Evolutionary conservation across 2,113 vertebrate genomes (phyloP).

Genomic region (Peromyscus maniculatus): DNA sequence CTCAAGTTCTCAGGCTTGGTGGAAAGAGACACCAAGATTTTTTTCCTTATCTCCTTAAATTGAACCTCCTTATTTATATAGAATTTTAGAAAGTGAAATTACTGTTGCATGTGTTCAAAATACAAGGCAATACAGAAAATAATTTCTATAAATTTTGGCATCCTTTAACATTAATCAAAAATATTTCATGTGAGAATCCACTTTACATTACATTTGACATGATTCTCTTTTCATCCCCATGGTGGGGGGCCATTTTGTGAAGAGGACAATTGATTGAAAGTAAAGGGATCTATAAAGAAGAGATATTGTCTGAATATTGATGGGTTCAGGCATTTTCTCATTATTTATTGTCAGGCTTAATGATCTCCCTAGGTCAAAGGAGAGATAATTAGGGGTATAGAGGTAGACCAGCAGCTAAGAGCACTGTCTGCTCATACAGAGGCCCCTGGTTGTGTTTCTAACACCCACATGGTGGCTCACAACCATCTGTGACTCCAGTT

Average conservation of each 20-base stretch:
- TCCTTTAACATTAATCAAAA: background rate
- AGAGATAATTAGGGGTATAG: background rate
- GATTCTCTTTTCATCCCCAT: background rate
- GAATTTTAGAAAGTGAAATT: background rate
- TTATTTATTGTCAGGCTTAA: background rate
- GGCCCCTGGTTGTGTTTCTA: background rate
- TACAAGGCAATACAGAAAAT: background rate
- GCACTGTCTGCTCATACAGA: background rate
- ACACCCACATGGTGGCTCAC: background rate
- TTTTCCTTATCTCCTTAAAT: background rate
- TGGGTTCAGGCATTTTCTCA: background rate
- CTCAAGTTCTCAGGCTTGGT: background rate
- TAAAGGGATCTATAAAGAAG: background rate
- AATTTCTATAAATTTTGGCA: background rate
- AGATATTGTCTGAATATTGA: background rate
- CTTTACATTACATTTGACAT: background rate
- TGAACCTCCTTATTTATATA: background rate
- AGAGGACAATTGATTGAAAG: background rate
- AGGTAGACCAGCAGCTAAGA: background rate
- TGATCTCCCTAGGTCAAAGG: background rate
- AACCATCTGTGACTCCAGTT: background rate
- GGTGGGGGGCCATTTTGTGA: background rate
- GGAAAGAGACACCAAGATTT: background rate
- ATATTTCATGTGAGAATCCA: background rate
- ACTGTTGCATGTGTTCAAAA: background rate